Percentiles rank a stretch among this genome's conserved stretches.
These are phyloP conservation scores for Caenorhabditis remanei DNA, from an alignment of 1,140 invertebrate species.

Conservation along the genomic window DNA sequence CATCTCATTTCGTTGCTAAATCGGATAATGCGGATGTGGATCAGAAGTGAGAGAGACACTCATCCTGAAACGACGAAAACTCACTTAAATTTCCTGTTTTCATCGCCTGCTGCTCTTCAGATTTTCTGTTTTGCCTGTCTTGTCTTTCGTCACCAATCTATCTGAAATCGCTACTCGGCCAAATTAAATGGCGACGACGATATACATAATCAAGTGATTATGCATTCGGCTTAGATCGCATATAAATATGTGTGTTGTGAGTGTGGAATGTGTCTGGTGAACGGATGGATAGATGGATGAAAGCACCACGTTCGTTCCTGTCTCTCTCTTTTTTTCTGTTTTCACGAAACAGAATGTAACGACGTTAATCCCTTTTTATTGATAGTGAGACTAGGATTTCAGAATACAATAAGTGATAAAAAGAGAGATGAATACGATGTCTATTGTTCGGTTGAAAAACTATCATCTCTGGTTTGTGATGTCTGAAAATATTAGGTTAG, in stretches of 20 bases:
- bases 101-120: background rate
- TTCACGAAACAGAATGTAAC: background rate
- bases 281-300: no score
- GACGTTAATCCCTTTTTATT: background rate
- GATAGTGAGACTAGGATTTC: background rate
- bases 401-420: background rate
- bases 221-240: constrained; percentile 17
- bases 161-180: background rate
- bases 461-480: background rate
- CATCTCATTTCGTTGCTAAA: background rate
- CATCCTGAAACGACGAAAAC: background rate
- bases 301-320: background rate
- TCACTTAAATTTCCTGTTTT: constrained; percentile 9
- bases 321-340: background rate
- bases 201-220: constrained; percentile 46
- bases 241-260: constrained; percentile 17
- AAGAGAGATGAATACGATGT: no score
- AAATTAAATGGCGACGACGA: constrained; percentile 33
- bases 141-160: constrained; percentile 10
- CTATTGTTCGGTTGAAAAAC: background rate
- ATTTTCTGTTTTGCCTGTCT: constrained; percentile 3
- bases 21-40: background rate
- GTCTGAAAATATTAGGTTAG: background rate
- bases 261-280: no score
- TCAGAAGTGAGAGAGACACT: background rate